These are phyloP conservation scores for Pseudococcus jackbeardsleyi DNA, from an alignment of 2,888 invertebrate genomes.

Conservation along the genomic window DNA sequence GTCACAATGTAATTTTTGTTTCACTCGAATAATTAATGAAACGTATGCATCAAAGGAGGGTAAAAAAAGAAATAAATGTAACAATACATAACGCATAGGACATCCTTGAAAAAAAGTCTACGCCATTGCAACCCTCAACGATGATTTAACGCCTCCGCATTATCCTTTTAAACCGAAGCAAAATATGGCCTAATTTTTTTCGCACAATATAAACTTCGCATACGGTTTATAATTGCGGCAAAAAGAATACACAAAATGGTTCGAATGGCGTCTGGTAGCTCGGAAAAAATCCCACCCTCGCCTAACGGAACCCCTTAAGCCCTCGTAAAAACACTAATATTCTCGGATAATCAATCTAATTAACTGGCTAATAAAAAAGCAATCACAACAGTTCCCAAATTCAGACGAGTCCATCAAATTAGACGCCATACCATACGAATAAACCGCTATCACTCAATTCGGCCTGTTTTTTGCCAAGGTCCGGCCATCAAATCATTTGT, in stretches of 20 bases:
- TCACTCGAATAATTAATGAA: too few relatives aligned
- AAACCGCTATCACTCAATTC: background rate
- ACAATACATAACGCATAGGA: too few relatives aligned
- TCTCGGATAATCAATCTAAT: background rate
- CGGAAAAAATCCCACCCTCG: background rate
- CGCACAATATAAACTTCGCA: background rate
- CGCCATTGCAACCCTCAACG: background rate
- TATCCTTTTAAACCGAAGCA: background rate
- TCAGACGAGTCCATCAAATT: too few relatives aligned
- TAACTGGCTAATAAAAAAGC: background rate
- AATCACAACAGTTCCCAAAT: too few relatives aligned
- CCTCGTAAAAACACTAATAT: background rate
- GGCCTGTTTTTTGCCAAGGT: background rate
- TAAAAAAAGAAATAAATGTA: too few relatives aligned
- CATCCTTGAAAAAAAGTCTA: too few relatives aligned
- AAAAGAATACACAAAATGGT: background rate
- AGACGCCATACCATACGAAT: too few relatives aligned
- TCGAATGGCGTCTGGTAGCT: too few relatives aligned
- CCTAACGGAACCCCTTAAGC: background rate
- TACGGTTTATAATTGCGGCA: background rate
- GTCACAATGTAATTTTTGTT: too few relatives aligned
- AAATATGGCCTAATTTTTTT: background rate
- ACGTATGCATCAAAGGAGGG: too few relatives aligned
- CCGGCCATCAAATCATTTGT: background rate
- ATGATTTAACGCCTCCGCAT: slow-evolving; percentile 16